Percentiles rank a stretch among this genome's conserved stretches.
Evolutionary conservation across 2,888 invertebrate species (phyloP).

Genomic region (Zaprionus bogoriensis): DNA sequence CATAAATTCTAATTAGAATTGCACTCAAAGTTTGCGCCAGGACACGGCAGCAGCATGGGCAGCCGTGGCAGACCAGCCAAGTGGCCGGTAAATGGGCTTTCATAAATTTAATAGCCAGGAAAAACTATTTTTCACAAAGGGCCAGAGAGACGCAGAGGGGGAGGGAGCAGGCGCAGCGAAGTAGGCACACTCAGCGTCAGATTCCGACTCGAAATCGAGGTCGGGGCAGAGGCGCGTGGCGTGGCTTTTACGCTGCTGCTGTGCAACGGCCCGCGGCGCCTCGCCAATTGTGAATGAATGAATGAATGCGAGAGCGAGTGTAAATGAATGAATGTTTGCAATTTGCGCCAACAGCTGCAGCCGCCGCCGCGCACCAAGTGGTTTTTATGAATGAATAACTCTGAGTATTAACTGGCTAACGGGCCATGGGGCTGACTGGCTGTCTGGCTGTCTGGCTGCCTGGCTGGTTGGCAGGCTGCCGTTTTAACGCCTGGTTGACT

Average conservation of each 20-base stretch:
- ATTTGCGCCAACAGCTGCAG: constrained; percentile 62
- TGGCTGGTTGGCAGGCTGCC: constrained; percentile 21
- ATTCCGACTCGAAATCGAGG: background rate
- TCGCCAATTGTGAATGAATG: constrained; percentile 56
- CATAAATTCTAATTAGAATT: constrained; percentile 76
- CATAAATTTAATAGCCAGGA: constrained; percentile 54
- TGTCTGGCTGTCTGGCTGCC: constrained; percentile 24
- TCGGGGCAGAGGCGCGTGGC: constrained; percentile 25
- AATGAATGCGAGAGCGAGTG: constrained; percentile 56
- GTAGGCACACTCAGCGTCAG: background rate
- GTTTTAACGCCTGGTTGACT: constrained; percentile 54
- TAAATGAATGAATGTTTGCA: constrained; percentile 51
- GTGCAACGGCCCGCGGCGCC: constrained; percentile 50
- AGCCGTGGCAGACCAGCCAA: constrained; percentile 20
- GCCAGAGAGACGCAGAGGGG: constrained; percentile 2
- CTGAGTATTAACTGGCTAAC: constrained; percentile 51
- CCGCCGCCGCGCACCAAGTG: constrained; percentile 17
- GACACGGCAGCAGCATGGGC: constrained; percentile 16
- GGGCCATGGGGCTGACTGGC: too few species aligned
- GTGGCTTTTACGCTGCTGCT: constrained; percentile 30
- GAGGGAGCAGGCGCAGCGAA: background rate
- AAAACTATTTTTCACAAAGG: constrained; percentile 61
- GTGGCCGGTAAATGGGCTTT: constrained; percentile 49
- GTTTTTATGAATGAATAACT: constrained; percentile 70
- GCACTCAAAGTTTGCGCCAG: constrained; percentile 45